A percentile compares a stretch with the other conserved stretches of the same genome.
phyloP scores from a whole-genome alignment of 2,113 vertebrate genomes.

The Paradoxurus hermaphroditus region DNA sequence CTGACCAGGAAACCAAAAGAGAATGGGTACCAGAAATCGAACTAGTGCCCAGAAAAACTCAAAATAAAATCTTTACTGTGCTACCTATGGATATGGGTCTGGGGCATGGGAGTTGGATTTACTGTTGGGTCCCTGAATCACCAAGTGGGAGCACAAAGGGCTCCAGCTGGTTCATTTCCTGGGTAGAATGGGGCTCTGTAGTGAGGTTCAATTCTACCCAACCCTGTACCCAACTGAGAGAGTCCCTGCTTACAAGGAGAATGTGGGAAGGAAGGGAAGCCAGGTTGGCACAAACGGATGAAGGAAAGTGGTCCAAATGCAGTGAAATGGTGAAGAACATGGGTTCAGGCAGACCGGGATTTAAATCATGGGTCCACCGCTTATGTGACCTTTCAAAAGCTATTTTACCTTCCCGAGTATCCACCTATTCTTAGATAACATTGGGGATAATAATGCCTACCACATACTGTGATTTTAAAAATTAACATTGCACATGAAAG shows the following conservation, averaged over 20 bases:
- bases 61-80: neutral
- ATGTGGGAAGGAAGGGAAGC: neutral
- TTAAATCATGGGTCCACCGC: neutral
- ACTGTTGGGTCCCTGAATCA: fast-evolving
- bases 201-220: neutral
- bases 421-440: neutral
- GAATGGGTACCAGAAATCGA: neutral
- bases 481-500: neutral
- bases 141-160: neutral
- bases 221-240: neutral
- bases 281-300: neutral
- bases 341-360: neutral
- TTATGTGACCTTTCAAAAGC: neutral
- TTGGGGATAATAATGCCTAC: neutral
- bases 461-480: neutral
- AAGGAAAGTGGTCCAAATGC: neutral
- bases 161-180: neutral
- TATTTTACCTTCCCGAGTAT: neutral
- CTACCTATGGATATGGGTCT: too few species aligned
- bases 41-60: neutral
- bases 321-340: neutral
- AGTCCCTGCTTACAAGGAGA: neutral
- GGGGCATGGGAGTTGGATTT: neutral
- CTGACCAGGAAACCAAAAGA: neutral
- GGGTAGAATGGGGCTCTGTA: fast-evolving